Percentiles rank a stretch among this genome's conserved stretches.
Evolutionary conservation across 2,113 vertebrate genomes (phyloP).

Genomic region (Cnemophilus loriae): DNA sequence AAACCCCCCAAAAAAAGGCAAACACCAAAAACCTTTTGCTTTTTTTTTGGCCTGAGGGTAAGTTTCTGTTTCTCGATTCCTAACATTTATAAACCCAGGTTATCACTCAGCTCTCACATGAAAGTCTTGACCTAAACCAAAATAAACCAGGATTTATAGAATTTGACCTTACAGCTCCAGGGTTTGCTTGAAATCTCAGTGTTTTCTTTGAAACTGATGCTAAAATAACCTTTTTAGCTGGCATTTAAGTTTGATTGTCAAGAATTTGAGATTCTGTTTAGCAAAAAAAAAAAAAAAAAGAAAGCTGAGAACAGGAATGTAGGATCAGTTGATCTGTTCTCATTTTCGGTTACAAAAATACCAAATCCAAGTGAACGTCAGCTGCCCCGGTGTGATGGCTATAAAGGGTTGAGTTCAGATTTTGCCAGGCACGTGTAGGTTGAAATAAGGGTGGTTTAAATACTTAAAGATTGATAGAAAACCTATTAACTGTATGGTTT

Average conservation of each 20-base stretch:
- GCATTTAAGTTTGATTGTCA: not conserved
- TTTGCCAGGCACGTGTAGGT: not conserved
- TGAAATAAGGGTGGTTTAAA: not conserved
- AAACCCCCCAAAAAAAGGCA: no score
- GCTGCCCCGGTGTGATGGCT: not conserved
- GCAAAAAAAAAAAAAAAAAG: not conserved
- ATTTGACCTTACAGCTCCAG: not conserved
- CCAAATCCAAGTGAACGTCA: not conserved
- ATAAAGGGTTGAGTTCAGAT: not conserved
- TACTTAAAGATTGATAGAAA: not conserved
- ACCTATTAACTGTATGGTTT: not conserved
- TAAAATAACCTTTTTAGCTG: conserved; percentile 12
- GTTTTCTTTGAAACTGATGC: not conserved
- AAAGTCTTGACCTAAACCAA: not conserved
- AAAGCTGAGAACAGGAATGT: not conserved
- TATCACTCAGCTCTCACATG: not conserved
- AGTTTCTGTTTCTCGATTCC: not conserved
- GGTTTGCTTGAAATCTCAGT: not conserved
- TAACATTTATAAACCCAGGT: not conserved
- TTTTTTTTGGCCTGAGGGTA: not conserved
- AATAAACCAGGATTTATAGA: not conserved
- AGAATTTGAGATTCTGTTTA: not conserved
- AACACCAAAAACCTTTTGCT: not conserved
- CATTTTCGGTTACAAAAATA: not conserved
- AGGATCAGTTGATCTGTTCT: not conserved